Evolutionary conservation across 37 sponge, comb jelly and placozoan genomes (phyloP), one percentile per base, ranked within the genome.

Genomic region (Aplysina aerophoba): DNA sequence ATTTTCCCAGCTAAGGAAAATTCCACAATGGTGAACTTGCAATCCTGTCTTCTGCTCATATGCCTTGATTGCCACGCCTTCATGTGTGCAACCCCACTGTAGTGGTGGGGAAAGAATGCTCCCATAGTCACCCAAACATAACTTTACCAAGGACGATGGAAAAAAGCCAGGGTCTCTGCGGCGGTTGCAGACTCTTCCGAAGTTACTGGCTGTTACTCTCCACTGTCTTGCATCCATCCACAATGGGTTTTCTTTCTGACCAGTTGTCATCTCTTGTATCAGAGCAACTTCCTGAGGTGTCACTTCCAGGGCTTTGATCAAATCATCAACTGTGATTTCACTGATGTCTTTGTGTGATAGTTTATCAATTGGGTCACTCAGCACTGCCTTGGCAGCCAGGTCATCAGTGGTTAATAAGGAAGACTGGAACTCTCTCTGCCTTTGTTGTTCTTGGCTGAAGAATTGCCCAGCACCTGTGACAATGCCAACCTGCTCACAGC

Each of bases 161-260:
- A 54, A 84, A 53, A 31, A 59, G 13, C 73, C 78, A 25, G 44
- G 55, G 55, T 67, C 60, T 4, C 78, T 37, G 40, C 31, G 35
- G 17, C 84, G 27, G 50, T 84, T 84, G 71, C 71, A 87, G 12
- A 87, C 55, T 37, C 55, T 56, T 64, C 87, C 87, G 36, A 87
- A 87, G 81, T 87, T 87, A 69, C 80, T 60, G 22, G 87, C 81
- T 34, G 87, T 87, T 22, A 87, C 39, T 22, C 82, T 27, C 87
- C 59, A 69, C 82, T 87, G 87, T 69, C 82, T 79, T 71, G 59
- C 73, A 71, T 80, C 73, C 81, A 80, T 40, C 87, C 87, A 87
- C 53, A 87, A 35, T 15, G 81, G 87, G 36, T 68, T 80, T 20
- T 65, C 16, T 24, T 41, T 25, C 38, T 87, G 87, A 14, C 82